Evolutionary conservation across 2,113 vertebrate species (phyloP).

Genomic region (Coptodon bakossiorum): DNA sequence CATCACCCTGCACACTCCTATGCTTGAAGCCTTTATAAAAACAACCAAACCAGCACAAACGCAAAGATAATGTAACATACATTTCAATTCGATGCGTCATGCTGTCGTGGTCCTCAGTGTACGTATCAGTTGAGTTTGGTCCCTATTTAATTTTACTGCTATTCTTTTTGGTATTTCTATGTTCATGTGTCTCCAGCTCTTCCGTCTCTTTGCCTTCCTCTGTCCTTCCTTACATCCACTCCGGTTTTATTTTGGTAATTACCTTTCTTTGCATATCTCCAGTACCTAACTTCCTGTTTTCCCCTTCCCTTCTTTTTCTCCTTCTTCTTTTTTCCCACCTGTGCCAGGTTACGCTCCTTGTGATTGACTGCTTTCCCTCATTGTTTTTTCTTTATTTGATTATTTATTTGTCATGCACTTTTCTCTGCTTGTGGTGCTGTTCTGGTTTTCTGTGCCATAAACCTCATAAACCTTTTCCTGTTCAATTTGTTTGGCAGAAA

Average conservation of each 20-base stretch:
- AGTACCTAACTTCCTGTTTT: neutral
- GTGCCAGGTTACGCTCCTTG: fast-evolving
- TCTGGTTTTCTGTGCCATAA: neutral
- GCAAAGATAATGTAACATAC: neutral
- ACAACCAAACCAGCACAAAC: neutral
- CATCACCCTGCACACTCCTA: neutral
- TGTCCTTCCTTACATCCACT: neutral
- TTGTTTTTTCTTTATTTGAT: neutral
- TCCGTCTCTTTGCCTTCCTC: neutral
- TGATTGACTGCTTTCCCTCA: neutral
- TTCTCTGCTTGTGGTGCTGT: neutral
- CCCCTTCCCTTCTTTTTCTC: neutral
- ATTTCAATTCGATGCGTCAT: fast-evolving
- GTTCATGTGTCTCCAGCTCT: neutral
- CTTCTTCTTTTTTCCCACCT: fast-evolving
- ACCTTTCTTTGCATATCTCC: neutral
- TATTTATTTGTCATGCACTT: fast-evolving
- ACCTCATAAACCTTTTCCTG: neutral
- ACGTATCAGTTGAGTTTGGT: fast-evolving
- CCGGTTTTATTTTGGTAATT: neutral
- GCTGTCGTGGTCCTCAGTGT: fast-evolving
- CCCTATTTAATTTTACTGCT: neutral
- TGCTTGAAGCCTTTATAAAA: neutral
- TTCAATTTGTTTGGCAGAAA: neutral
- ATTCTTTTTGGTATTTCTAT: neutral